phyloP scores from a whole-genome alignment of 2,888 invertebrate species.

The Kryphioiulus occultus region DNA sequence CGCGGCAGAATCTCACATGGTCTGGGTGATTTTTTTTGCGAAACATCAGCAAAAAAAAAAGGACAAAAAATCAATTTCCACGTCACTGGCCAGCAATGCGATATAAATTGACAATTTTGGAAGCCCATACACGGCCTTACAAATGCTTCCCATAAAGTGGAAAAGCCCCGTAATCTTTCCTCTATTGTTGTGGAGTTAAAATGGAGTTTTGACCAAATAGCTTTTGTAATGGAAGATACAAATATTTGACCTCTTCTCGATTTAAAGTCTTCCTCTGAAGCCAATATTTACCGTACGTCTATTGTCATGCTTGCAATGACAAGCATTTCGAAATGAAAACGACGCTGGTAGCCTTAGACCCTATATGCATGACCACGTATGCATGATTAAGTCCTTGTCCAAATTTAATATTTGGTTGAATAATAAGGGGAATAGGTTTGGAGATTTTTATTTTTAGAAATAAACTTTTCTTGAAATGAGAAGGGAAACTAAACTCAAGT shows the following conservation, averaged over 20 bases:
- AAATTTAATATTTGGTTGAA: background rate
- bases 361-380: background rate
- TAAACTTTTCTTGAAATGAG: too few species aligned
- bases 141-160: background rate
- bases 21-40: background rate
- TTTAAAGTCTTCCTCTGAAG: background rate
- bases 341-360: background rate
- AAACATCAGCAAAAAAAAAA: background rate
- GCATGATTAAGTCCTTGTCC: background rate
- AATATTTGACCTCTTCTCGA: slow-evolving; percentile 32
- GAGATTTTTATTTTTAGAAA: background rate
- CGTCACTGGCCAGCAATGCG: background rate
- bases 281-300: slow-evolving; percentile 27
- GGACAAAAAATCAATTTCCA: background rate
- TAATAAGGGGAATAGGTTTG: background rate
- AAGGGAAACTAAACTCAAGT: too few species aligned
- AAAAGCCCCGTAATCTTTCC: slow-evolving; percentile 19
- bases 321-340: background rate
- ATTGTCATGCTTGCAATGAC: slow-evolving; percentile 8
- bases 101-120: slow-evolving; percentile 33
- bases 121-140: slow-evolving; percentile 1
- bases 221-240: slow-evolving; percentile 11
- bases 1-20: background rate
- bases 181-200: slow-evolving; percentile 4
- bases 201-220: slow-evolving; percentile 10